A percentile compares a stretch with the other conserved stretches of the same genome.
These are phyloP conservation scores for Timema podura DNA, from an alignment of 2,888 invertebrate species.

Conservation along the genomic window DNA sequence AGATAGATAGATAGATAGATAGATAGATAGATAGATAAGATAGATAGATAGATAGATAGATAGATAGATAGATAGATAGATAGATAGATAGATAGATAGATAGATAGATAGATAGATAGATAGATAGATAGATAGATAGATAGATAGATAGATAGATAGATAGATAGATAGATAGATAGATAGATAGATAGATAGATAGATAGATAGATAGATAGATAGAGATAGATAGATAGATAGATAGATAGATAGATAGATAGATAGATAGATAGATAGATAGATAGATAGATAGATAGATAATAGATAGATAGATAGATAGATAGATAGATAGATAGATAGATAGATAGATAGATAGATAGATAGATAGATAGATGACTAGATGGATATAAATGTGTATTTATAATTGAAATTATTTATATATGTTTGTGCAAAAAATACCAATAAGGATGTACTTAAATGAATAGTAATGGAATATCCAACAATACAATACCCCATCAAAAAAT, in stretches of 20 bases:
- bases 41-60: neutral
- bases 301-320: slow-evolving; percentile 5
- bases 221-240: slow-evolving; percentile 4
- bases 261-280: neutral
- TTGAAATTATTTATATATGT: too few species aligned
- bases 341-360: neutral
- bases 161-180: neutral
- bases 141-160: slow-evolving; percentile 5
- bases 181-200: neutral
- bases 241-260: neutral
- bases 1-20: neutral
- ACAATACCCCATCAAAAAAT: too few species aligned
- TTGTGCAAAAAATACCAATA: too few species aligned
- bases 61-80: neutral
- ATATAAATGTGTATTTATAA: neutral
- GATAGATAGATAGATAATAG: neutral
- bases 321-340: neutral
- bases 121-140: neutral
- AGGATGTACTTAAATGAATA: too few species aligned
- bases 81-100: neutral
- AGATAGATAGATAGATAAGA: neutral
- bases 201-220: neutral
- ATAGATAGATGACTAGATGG: neutral
- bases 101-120: neutral
- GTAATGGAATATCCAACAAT: too few species aligned